Base-by-base conservation (phyloP, 2,888 invertebrate species). In the Encarsia formosa region DNA sequence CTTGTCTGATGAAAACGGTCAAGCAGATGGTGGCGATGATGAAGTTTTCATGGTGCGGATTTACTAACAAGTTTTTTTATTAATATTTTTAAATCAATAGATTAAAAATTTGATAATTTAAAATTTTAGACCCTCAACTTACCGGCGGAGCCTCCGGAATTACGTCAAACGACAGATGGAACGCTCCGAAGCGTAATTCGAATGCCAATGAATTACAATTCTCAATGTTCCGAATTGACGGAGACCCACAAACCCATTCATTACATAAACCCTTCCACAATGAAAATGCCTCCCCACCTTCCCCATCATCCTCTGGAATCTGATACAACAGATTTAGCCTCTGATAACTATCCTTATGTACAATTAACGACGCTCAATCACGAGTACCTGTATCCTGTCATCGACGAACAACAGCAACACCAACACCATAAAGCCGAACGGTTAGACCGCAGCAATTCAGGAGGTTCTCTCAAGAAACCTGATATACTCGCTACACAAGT, bases 11-110 rank as follows among this genome's bases (percentile, higher is more conserved):
- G 79, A 82, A 77, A 82, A 83, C 74, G 81, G 61, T 20, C 48
- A 49, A 57, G 49, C 81, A 81, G 88, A 89, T 67, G 87, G 87
- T 59, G 91, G 90, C 59, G 94, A 94, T 73, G 93, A 94, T 71
- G 92, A 94, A 73, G 93, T 95, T 64, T 95, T 95, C 77, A 92
- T 93, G 90, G 93, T 93, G 75, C 79, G 79, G 73, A 31, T 11
- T 6, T 8, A 8, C 26, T 26, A 8, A 8, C 11, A 8, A 34
- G 16, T 34, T 15, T 34, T 13, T 34, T 8, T 26, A 22, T 38
- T 11, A 4, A 22, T 37, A 22, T 9, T 24, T 15, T 39, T 18
- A 15, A n/a, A 23, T 24, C 24, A 38, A 16, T n/a, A 18, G 3
- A 38, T 19, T 4, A 22, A 19, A 22, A 22, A 22, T 22, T n/a